phyloP scores from a whole-genome alignment of 2,888 invertebrate species.

The Coelinius sp. region DNA sequence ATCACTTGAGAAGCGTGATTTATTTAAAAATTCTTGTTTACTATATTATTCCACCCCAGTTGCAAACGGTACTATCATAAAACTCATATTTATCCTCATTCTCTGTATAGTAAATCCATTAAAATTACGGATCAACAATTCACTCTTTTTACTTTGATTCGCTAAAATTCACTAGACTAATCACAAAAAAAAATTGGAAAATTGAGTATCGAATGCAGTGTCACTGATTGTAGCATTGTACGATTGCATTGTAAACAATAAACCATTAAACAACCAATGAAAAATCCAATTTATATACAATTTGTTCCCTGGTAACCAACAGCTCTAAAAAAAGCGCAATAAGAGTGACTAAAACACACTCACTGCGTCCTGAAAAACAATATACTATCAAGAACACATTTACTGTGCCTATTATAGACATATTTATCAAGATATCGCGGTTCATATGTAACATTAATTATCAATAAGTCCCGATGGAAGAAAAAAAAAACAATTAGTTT shows the following conservation, averaged over 20 bases:
- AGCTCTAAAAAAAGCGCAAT: slow-evolving; percentile 60
- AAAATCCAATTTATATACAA: slow-evolving; percentile 51
- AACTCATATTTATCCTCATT: background rate
- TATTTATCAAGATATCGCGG: slow-evolving; percentile 58
- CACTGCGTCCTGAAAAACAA: slow-evolving; percentile 56
- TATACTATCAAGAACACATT: slow-evolving; percentile 55
- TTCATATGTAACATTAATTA: slow-evolving; percentile 50
- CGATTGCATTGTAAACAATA: slow-evolving; percentile 59
- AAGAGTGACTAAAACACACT: slow-evolving; percentile 41
- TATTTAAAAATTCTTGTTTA: slow-evolving; percentile 38
- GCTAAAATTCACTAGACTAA: background rate
- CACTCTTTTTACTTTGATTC: background rate
- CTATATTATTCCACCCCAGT: slow-evolving; percentile 43
- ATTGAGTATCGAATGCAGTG: slow-evolving; percentile 6
- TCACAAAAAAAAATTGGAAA: background rate
- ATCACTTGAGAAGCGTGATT: slow-evolving; percentile 35
- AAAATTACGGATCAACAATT: background rate
- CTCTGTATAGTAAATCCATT: background rate
- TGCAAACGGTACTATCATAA: slow-evolving; percentile 47
- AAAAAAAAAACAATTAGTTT: slow-evolving; percentile 34
- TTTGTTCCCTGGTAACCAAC: slow-evolving; percentile 67
- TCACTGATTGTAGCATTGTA: slow-evolving; percentile 53
- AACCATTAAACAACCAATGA: slow-evolving; percentile 53
- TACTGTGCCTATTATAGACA: slow-evolving; percentile 69
- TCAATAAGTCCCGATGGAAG: slow-evolving; percentile 36